Evolutionary conservation across 2,113 vertebrate genomes (phyloP), one percentile per base, ranked within the genome.

Genomic region (Melozone crissalis): DNA sequence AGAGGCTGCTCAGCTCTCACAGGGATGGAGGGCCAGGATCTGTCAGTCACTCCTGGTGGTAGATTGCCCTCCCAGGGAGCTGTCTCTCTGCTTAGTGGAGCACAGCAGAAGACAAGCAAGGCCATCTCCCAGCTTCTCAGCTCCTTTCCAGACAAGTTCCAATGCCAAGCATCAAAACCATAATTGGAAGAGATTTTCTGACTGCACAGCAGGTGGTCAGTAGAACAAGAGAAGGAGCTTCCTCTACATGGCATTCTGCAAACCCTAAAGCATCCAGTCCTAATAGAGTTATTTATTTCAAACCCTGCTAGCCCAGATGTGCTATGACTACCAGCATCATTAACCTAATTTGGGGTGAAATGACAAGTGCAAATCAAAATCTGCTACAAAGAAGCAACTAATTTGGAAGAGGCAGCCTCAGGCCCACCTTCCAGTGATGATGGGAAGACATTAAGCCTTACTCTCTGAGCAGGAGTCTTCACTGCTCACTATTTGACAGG

Each of bases 251-350:
- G 68, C 47, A 65, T 78, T 54, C 58, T 2, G 2, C 82, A 94
- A 93, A 90, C 37, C 15, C 76, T 75, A 73, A 91, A 85, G 24
- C 49, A 73, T 77, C 52, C 74, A 85, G 28, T 72, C 61, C 72
- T 88, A 81, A 96, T 58, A 94, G 79, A 96, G 85, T 81, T 94
- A 96, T 84, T 93, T 94, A 82, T 63, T 93, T 92, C 93, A 79
- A 93, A 63, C 67, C 93, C 58, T 89, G 68, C 57, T 89, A 92
- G 83, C 67, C 89, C 87, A 96, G 85, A 94, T 87, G 87, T 73
- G 82, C 82, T 58, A 69, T 77, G 55, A 46, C 85, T 67, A 59
- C 61, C 79, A 90, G 90, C 83, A 92, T 87, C 86, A 86, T 94
- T 94, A 95, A 92, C 88, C 93, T 90, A 90, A 94, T 89, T 43